phyloP scores from a whole-genome alignment of 2,888 invertebrate genomes.

The Xanthostigma xanthostigma region DNA sequence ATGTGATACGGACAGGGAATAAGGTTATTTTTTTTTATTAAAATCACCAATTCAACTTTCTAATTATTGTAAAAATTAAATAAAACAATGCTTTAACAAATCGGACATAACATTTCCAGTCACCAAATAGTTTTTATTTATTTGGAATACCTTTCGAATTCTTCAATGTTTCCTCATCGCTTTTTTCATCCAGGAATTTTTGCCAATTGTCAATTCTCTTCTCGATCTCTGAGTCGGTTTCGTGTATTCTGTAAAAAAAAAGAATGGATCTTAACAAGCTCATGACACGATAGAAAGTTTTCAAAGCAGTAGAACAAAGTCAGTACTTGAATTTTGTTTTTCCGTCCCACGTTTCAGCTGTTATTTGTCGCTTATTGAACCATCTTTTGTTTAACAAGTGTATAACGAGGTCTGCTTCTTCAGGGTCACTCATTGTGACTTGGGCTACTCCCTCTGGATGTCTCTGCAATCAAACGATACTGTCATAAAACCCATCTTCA shows the following conservation, averaged over 20 bases:
- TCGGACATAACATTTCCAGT: too few relatives aligned
- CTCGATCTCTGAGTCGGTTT: constrained; percentile 76
- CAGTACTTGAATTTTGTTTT: constrained; percentile 72
- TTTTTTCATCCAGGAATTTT: constrained; percentile 52
- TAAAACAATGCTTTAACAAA: too few relatives aligned
- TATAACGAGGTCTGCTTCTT: constrained; percentile 84
- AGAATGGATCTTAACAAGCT: not conserved
- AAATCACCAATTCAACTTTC: too few relatives aligned
- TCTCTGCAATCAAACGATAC: constrained; percentile 34
- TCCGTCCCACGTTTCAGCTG: constrained; percentile 89
- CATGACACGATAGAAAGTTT: constrained; percentile 2
- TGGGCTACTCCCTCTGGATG: constrained; percentile 92
- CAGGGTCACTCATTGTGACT: constrained; percentile 76
- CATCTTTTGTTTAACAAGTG: constrained; percentile 75
- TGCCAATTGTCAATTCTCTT: constrained; percentile 79
- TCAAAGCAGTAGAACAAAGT: not conserved
- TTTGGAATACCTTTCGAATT: too few relatives aligned
- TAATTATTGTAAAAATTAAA: too few relatives aligned
- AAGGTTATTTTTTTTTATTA: too few relatives aligned
- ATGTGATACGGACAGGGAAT: too few relatives aligned
- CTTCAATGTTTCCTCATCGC: constrained; percentile 21
- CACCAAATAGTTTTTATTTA: too few relatives aligned
- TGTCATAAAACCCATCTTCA: not conserved
- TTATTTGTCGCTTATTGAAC: constrained; percentile 75
- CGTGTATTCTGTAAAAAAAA: constrained; percentile 47